Evolutionary conservation across 2,888 invertebrate genomes (phyloP).

Genomic region (Acanthococcus lagerstroemiae): DNA sequence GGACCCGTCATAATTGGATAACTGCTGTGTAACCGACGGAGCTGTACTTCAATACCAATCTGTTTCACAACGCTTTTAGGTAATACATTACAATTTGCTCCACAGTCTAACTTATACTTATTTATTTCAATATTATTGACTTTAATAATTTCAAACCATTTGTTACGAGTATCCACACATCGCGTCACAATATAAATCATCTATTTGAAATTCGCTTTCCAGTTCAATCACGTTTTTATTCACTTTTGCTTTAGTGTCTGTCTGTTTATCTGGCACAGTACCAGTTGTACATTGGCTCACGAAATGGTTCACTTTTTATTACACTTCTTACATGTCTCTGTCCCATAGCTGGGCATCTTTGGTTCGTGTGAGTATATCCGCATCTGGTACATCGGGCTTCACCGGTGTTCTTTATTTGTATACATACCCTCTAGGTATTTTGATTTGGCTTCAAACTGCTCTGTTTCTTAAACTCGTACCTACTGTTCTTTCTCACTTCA

Average conservation of each 20-base stretch:
- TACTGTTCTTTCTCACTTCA: not conserved
- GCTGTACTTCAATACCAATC: not conserved
- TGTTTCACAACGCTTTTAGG: not conserved
- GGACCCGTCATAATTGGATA: not conserved
- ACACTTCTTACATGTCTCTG: not conserved
- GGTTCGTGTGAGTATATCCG: not conserved
- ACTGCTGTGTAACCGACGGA: not conserved
- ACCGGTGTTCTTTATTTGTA: not conserved
- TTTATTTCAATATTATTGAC: not conserved
- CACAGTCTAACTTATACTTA: not conserved
- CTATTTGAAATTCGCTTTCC: not conserved
- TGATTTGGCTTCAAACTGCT: not conserved
- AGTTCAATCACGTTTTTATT: not conserved
- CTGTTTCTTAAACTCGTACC: not conserved
- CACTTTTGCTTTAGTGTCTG: not conserved
- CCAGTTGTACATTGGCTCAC: not conserved
- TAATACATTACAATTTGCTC: not conserved
- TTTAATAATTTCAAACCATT: not conserved
- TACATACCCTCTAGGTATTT: no score
- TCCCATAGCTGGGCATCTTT: not conserved
- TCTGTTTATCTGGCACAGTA: not conserved
- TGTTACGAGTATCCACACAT: not conserved
- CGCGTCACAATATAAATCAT: not conserved
- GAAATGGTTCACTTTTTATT: not conserved
- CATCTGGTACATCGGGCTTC: not conserved